Evolutionary conservation across 2,797 vertebrate genomes (phyloP), one percentile per base, ranked within the genome.

Genomic region (Acanthurus tractus): DNA sequence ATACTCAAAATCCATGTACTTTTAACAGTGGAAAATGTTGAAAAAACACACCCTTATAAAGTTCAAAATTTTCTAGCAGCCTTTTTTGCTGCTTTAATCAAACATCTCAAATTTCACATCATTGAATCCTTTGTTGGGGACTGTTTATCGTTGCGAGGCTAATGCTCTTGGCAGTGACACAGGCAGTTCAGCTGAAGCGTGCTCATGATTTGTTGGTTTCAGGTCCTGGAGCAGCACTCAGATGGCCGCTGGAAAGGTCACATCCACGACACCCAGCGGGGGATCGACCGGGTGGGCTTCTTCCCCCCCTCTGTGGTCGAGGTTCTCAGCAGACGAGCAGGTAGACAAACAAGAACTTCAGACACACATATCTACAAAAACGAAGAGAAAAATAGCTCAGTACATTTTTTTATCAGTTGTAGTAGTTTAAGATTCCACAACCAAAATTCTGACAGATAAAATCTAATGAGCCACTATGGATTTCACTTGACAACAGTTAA

Each of bases 211-310:
- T 78, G 53, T 74, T 65, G 56, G n/a, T 17, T 6, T 8, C 92
- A 98, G 97, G 97, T 98, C 48, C 88, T 98, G 76, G 97, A 98
- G 88, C 97, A 98, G 90, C 96, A 98, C 45, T 91, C 95, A 0
- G 97, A 98, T 0, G 97, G 97, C 15, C 96, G 96, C 52, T 98
- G 97, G 97, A 98, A 98, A 91, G 97, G 97, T 25, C 96, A 97
- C 76, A 95, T 98, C 87, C 97, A 97, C 0, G 97, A 97, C 3
- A 65, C 87, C 52, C 97, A 97, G 92, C 95, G 94, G 57, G 97
- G 97, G 85, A 97, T 96, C 0, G 97, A 98, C 86, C 94, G 96
- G 0, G 96, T 98, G 0, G 97, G 97, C 71, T 98, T 96, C 89
- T 98, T 98, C 65, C 97, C 97, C 4, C 96, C 97, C 0, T 97